Evolutionary conservation across 2,797 vertebrate genomes (phyloP), one percentile per base, ranked within the genome.

Genomic region (Eutrigla gurnardus): DNA sequence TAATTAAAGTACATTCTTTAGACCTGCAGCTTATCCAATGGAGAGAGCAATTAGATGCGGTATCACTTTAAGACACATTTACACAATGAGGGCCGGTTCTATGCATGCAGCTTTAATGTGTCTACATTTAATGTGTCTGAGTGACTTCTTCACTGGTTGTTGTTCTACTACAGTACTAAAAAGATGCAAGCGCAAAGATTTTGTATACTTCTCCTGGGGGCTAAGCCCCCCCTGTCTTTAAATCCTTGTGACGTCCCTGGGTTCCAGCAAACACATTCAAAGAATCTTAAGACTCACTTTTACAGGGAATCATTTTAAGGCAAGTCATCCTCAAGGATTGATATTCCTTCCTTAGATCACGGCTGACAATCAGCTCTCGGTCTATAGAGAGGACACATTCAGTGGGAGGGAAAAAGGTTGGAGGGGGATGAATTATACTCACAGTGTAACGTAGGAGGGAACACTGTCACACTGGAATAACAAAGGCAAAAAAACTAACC

Each of bases 401-500:
- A 33, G n/a, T n/a, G 18, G 5, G 67, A 57, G 39, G 25, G 35
- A 17, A 32, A n/a, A 25, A 73, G 12, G 71, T 61, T 17, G 18
- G 33, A 45, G 40, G 33, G 25, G 36, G 43, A 45, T 40, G 52
- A 61, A 60, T 65, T 67, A 35, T 47, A 70, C 55, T 70, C 39
- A 25, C 13, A 50, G 57, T 60, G 43, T 54, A 6, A 36, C n/a
- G 37, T 52, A 64, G 68, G 65, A 52, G 33, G 49, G 18, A 64
- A 62, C 35, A 36, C 32, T 58, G 70, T 73, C 65, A 49, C 33
- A 61, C 43, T 7, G 7, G 50, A 37, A 70, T 65, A 72, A 64
- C 55, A 74, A 65, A 62, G 40, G 14, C 36, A 39, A 59, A 64
- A 40, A 70, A 67, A 63, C n/a, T 36, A 75, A 58, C 62, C 71